These are phyloP conservation scores for Polietes domitor DNA, from an alignment of 2,888 invertebrate genomes.

Conservation along the genomic window DNA sequence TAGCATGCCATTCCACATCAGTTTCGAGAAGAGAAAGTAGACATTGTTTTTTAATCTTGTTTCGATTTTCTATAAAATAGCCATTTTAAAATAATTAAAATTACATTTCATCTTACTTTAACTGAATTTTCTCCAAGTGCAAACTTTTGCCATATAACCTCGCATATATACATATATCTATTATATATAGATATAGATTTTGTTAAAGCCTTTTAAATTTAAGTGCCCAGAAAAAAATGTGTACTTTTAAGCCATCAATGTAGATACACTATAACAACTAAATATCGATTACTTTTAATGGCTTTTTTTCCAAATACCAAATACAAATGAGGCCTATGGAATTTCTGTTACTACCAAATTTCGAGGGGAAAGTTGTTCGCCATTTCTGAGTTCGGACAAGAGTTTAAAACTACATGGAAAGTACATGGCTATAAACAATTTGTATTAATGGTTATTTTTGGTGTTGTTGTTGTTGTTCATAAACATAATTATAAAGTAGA, in stretches of 20 bases:
- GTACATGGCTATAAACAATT: neutral
- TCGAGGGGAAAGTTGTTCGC: constrained; percentile 11
- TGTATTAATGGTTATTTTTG: constrained; percentile 2
- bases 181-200: neutral
- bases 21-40: no score
- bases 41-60: no score
- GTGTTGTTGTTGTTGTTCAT: neutral
- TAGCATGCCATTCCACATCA: no score
- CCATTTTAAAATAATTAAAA: no score
- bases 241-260: neutral
- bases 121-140: no score
- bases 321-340: constrained; percentile 2
- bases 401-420: neutral
- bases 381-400: neutral
- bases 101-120: no score
- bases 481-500: neutral
- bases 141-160: neutral
- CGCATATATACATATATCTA: neutral
- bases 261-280: no score
- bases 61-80: no score
- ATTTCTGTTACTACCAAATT: neutral
- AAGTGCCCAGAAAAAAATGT: neutral
- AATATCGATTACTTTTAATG: constrained; percentile 23
- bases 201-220: neutral
- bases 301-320: neutral